A percentile compares a stretch with the other conserved stretches of the same genome.
Evolutionary conservation across 1,140 invertebrate species (phyloP).

Genomic region (Drosophila quadrilineata): DNA sequence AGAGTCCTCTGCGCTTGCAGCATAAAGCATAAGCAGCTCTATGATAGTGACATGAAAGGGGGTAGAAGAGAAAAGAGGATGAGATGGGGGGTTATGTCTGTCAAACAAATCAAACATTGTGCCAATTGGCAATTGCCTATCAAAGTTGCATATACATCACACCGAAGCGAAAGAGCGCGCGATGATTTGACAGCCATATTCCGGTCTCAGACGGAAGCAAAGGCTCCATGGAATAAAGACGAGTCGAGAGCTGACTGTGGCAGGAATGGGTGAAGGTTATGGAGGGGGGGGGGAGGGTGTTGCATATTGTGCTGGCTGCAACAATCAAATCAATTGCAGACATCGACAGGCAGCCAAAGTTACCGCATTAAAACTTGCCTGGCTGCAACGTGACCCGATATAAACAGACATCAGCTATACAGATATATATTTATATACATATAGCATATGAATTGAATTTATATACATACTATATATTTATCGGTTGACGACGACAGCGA

Average conservation of each 20-base stretch:
- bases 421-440: neutral
- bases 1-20: slow-evolving; percentile 43
- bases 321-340: slow-evolving; percentile 46
- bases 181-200: slow-evolving; percentile 57
- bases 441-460: neutral
- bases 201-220: slow-evolving; percentile 16
- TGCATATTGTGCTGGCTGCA: slow-evolving; percentile 24
- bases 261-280: too few species aligned
- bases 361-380: neutral
- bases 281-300: slow-evolving; percentile 5
- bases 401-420: too few species aligned
- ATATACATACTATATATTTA: slow-evolving; percentile 9
- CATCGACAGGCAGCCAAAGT: slow-evolving; percentile 12
- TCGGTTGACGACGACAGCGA: slow-evolving; percentile 7
- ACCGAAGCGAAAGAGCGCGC: too few species aligned
- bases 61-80: too few species aligned
- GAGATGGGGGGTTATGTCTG: slow-evolving; percentile 35
- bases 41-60: too few species aligned
- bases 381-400: slow-evolving; percentile 11
- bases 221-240: too few species aligned
- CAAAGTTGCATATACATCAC: slow-evolving; percentile 65
- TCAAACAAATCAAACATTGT: slow-evolving; percentile 70
- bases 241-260: too few species aligned
- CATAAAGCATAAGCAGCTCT: slow-evolving; percentile 22
- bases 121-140: slow-evolving; percentile 49